phyloP scores from a whole-genome alignment of 2,888 invertebrate species.

The Noctuana brunneofusca region DNA sequence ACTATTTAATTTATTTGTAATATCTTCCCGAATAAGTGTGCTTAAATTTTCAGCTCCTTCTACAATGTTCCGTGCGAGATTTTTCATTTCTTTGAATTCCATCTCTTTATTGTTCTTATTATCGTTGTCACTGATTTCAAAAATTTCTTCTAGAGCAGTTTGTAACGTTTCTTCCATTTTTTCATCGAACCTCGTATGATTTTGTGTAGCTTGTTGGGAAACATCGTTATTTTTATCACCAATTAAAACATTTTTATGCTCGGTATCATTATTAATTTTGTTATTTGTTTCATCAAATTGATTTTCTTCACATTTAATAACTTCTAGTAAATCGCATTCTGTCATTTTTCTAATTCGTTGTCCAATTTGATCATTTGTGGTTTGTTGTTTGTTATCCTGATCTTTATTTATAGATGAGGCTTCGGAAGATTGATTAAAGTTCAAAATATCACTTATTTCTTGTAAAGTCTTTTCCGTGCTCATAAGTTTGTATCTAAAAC shows the following conservation, averaged over 20 bases:
- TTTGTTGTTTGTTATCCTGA: not conserved
- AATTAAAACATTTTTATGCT: not conserved
- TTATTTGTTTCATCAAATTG: not conserved
- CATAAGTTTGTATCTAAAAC: conserved; percentile 59
- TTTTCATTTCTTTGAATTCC: conserved; percentile 72
- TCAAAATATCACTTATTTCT: conserved; percentile 58
- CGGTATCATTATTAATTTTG: not conserved
- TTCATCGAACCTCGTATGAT: conserved; percentile 51
- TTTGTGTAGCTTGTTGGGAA: conserved; percentile 21
- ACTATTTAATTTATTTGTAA: conserved; percentile 74
- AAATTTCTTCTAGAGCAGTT: conserved; percentile 58
- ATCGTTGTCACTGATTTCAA: conserved; percentile 53
- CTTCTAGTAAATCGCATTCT: not conserved
- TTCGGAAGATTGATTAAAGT: conserved; percentile 1
- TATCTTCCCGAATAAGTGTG: conserved; percentile 73
- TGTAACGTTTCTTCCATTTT: conserved; percentile 63
- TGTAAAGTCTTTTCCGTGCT: conserved; percentile 63
- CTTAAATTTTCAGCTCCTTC: conserved; percentile 73
- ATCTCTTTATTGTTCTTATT: conserved; percentile 59
- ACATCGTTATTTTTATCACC: not conserved
- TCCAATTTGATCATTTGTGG: not conserved
- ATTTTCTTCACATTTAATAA: not conserved
- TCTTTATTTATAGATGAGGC: not conserved
- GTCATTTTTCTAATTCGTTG: not conserved
- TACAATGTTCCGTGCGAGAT: conserved; percentile 66